Conservation (phyloP, 2,888 invertebrate species). For the Tinea pellionella region DNA sequence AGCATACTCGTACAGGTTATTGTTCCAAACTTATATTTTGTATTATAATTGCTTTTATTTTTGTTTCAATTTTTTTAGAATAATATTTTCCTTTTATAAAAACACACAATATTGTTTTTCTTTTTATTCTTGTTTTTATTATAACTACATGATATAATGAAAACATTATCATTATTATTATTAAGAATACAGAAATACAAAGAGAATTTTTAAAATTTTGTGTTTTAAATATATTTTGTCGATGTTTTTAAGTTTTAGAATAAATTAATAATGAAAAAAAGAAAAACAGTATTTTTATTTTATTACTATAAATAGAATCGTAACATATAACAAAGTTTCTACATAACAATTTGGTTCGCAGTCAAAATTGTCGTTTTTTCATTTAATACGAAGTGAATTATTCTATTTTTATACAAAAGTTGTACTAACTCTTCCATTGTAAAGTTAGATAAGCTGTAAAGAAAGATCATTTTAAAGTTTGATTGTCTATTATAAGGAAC, state of each 20-base stretch:
- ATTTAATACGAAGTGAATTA: neutral
- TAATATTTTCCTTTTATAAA: neutral
- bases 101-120: neutral
- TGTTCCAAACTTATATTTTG: neutral
- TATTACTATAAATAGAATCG: too few species aligned
- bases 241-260: too few species aligned
- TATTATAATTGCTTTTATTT: constrained; percentile 3
- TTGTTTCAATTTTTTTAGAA: neutral
- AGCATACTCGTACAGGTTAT: neutral
- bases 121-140: too few species aligned
- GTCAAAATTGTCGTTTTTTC: neutral
- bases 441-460: constrained; percentile 35
- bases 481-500: constrained; percentile 34
- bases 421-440: constrained; percentile 41
- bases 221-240: too few species aligned
- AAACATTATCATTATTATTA: too few species aligned
- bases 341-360: neutral
- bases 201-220: too few species aligned
- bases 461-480: constrained; percentile 39
- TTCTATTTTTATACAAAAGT: constrained; percentile 4
- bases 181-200: too few species aligned
- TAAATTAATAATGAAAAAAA: too few species aligned
- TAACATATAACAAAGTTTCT: too few species aligned
- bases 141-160: too few species aligned
- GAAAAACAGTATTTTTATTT: too few species aligned